phyloP scores from a whole-genome alignment of 2,113 vertebrate genomes.

The Mobula birostris region DNA sequence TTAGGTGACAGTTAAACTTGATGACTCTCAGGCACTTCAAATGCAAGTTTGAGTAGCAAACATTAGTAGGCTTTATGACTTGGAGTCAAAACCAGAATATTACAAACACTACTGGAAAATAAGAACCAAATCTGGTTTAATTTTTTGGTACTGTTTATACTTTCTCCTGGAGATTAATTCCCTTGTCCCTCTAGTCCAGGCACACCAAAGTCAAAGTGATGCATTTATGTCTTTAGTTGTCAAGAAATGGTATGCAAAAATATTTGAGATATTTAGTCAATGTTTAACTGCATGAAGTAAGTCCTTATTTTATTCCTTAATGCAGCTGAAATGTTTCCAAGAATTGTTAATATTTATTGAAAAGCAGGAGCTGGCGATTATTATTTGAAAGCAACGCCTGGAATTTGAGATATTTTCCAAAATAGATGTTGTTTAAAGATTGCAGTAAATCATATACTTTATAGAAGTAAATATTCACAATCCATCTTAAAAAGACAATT shows the following conservation, averaged over 20 bases:
- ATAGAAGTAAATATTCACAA: not conserved
- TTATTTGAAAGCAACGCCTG: not conserved
- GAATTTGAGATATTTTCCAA: not conserved
- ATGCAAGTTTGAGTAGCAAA: not conserved
- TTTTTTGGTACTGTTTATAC: conserved; percentile 6
- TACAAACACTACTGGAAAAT: not conserved
- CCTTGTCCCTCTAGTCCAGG: not conserved
- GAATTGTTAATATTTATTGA: not conserved
- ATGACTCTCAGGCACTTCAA: not conserved
- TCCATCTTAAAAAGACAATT: not conserved
- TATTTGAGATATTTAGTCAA: not conserved
- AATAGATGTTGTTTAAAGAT: not conserved
- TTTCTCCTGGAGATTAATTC: not conserved
- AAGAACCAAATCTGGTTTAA: not conserved
- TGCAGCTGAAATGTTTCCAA: not conserved
- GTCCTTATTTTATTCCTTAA: not conserved
- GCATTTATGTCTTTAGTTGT: not conserved
- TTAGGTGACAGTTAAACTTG: not conserved
- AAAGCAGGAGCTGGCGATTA: not conserved
- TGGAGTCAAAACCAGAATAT: too few relatives aligned
- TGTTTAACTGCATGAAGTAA: not conserved
- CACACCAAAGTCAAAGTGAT: not conserved
- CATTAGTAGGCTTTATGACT: not conserved
- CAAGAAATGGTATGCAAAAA: not conserved
- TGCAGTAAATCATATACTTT: not conserved